A percentile compares a stretch with the other conserved stretches of the same genome.
Evolutionary conservation across 2,797 vertebrate genomes (phyloP).

Genomic region (Acomys russatus): DNA sequence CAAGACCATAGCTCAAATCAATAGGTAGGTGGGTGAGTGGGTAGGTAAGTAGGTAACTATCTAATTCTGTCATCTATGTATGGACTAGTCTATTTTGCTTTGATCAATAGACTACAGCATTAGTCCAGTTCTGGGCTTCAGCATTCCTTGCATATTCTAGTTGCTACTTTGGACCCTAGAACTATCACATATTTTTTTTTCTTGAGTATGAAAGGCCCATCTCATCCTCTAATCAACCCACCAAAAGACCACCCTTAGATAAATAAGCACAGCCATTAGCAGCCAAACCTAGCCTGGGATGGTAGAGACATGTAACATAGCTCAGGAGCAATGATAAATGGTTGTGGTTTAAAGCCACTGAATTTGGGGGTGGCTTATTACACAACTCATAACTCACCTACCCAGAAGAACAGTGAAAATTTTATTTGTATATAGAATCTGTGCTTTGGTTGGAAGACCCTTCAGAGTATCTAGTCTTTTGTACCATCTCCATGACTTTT

Average conservation of each 20-base stretch:
- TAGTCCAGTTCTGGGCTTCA: slow-evolving; percentile 19
- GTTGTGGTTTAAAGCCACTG: slow-evolving; percentile 39
- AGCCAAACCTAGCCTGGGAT: not conserved
- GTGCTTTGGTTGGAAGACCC: not conserved
- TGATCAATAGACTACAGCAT: not conserved
- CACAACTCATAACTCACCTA: slow-evolving; percentile 18
- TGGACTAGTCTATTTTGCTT: slow-evolving; percentile 17
- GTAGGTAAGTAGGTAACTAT: not conserved
- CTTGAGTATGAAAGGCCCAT: not conserved
- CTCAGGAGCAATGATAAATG: slow-evolving; percentile 41
- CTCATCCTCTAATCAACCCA: slow-evolving; percentile 14
- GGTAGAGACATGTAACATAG: not conserved
- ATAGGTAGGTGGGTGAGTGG: not conserved
- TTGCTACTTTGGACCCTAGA: not conserved
- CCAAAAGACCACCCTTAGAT: not conserved
- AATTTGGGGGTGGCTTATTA: slow-evolving; percentile 30
- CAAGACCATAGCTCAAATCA: not conserved
- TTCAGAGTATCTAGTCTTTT: slow-evolving; percentile 59
- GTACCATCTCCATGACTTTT: not conserved
- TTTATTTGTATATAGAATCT: slow-evolving; percentile 10
- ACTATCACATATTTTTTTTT: not conserved
- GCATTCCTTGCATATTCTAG: not conserved
- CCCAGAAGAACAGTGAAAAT: slow-evolving; percentile 19
- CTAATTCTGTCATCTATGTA: slow-evolving; percentile 1
- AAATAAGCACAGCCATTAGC: slow-evolving; percentile 18